Base-by-base conservation (phyloP, 2,797 vertebrate species). In the Sebastes nivosus region DNA sequence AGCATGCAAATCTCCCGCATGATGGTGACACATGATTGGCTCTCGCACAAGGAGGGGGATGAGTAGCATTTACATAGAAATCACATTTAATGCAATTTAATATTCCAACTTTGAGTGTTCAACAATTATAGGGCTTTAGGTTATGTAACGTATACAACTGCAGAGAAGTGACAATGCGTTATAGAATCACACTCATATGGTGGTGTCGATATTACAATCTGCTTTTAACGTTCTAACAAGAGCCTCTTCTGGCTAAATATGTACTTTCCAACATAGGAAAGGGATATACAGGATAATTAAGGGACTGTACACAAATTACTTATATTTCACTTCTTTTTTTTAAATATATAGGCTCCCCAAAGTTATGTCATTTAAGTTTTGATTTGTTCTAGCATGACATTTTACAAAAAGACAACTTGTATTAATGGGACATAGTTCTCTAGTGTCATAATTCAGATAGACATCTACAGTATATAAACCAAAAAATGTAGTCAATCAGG, bases 1-100 rank as follows among this genome's bases (percentile, higher is more conserved):
- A 58, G 30, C 46, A 72, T 71, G 61, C 38, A 66, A 55, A 68
- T 63, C 57, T 63, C 50, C 20, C 38, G 30, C 57, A 25, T 55
- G 52, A 12, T 25, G 16, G 4, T 25, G 9, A 52, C 36, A 76
- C 65, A 34, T 67, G 54, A 81, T 32, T 55, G 30, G n/a, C 72
- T 77, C 55, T 83, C 50, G 60, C 36, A 78, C 10, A 9, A 66
- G n/a, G 34, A 34, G 10, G 6, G 6, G 29, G 34, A 54, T 55
- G 36, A 67, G 25, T 8, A 57, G 2, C 1, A 11, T 70, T n/a
- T 32, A 58, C 9, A 42, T 11, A 9, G 20, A 59, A 8, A 72
- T 77, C 30, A 12, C 22, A 55, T 74, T 27, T 4, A 57, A 63
- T 72, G 38, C 34, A 55, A 30, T 60, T 59, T 30, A 18, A 30